These are phyloP conservation scores for Epiblema foenella DNA, from an alignment of 2,888 invertebrate genomes.

Conservation along the genomic window DNA sequence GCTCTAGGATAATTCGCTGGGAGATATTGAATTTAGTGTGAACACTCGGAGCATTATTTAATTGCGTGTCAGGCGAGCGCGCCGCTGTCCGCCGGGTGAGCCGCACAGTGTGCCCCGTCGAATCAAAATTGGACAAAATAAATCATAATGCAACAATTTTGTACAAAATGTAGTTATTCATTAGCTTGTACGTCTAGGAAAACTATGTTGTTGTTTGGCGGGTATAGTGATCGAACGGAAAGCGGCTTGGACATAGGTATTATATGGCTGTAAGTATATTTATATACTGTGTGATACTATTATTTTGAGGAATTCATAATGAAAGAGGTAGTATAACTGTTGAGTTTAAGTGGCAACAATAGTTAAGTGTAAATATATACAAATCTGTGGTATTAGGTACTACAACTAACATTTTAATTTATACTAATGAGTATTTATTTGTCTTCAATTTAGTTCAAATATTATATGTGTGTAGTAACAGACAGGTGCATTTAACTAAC, in stretches of 20 bases:
- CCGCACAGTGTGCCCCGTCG: slow-evolving; percentile 55
- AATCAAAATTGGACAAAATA: slow-evolving; percentile 57
- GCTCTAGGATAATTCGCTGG: slow-evolving; percentile 70
- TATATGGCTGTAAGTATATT: background rate
- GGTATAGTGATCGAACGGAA: background rate
- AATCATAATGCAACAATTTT: background rate
- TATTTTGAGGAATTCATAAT: background rate
- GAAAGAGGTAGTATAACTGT: too few relatives aligned
- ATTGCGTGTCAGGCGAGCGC: slow-evolving; percentile 73
- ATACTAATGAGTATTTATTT: too few relatives aligned
- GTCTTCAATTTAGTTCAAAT: too few relatives aligned
- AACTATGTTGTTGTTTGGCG: background rate
- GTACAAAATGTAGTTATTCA: too few relatives aligned
- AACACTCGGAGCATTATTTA: slow-evolving; percentile 82
- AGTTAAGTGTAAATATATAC: too few relatives aligned
- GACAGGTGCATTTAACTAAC: too few relatives aligned
- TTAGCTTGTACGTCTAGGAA: background rate
- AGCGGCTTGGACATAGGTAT: background rate
- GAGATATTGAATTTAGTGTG: slow-evolving; percentile 83
- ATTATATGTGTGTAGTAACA: too few relatives aligned
- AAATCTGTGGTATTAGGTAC: too few relatives aligned
- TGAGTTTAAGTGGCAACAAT: too few relatives aligned
- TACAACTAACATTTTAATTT: too few relatives aligned
- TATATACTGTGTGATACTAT: background rate
- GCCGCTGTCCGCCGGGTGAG: slow-evolving; percentile 50